A percentile compares a stretch with the other conserved stretches of the same genome.
These are phyloP conservation scores for Megastigmus dorsalis DNA, from an alignment of 2,888 invertebrate species.

Conservation along the genomic window DNA sequence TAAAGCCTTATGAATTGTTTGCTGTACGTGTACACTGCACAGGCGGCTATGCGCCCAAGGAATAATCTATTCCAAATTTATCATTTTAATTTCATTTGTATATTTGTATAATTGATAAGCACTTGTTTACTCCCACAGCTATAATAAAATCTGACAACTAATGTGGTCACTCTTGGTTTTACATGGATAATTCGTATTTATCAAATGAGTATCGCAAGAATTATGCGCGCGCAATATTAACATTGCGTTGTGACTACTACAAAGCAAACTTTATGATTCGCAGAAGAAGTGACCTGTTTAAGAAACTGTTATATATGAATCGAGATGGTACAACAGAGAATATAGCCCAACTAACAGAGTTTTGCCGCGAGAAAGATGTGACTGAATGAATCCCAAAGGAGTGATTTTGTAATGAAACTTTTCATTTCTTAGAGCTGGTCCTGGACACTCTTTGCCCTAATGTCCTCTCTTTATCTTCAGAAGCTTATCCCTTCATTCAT, in stretches of 20 bases:
- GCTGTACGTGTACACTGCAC: not conserved
- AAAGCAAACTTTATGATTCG: not conserved
- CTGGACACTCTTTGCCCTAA: conserved; percentile 56
- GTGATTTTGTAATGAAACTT: conserved; percentile 72
- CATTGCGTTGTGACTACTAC: too few species aligned
- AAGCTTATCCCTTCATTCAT: too few species aligned
- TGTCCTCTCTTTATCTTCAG: too few species aligned
- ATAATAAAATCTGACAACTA: too few species aligned
- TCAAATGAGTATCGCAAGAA: too few species aligned
- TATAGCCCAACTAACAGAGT: conserved; percentile 58
- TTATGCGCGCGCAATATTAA: not conserved
- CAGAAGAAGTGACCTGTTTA: conserved; percentile 4
- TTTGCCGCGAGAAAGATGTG: conserved; percentile 68
- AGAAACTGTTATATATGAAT: conserved; percentile 40
- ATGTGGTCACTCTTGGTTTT: too few species aligned
- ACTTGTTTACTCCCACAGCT: too few species aligned
- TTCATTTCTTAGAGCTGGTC: conserved; percentile 57
- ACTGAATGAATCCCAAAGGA: conserved; percentile 70
- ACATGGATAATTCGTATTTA: too few species aligned
- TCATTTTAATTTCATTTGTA: too few species aligned
- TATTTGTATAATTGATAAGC: too few species aligned
- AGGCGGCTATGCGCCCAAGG: too few species aligned
- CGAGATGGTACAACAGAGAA: conserved; percentile 16
- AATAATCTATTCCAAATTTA: too few species aligned
- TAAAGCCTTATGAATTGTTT: not conserved